Percentiles rank a stretch among this genome's conserved stretches.
These are phyloP conservation scores for Tragopan temminckii DNA, from an alignment of 2,797 vertebrate species.

Conservation along the genomic window DNA sequence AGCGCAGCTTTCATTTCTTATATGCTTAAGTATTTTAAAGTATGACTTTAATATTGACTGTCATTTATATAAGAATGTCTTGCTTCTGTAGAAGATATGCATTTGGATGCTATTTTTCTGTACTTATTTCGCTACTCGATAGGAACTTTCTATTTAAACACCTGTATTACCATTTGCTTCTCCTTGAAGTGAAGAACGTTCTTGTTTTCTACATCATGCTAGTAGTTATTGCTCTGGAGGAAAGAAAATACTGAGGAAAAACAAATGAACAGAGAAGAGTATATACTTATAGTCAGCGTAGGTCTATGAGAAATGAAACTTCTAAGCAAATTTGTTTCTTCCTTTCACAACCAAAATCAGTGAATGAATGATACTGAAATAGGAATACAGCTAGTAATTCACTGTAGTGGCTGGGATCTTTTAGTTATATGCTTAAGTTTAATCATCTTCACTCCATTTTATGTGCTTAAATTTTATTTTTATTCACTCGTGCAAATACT, in stretches of 20 bases:
- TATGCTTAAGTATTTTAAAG: background rate
- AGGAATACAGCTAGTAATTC: background rate
- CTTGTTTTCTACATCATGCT: background rate
- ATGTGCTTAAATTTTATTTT: background rate
- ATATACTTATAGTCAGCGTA: background rate
- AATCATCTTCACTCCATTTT: background rate
- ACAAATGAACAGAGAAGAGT: background rate
- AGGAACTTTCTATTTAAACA: background rate
- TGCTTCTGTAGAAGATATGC: background rate
- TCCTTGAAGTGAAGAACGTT: background rate
- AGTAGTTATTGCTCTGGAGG: background rate
- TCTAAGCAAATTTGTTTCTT: background rate
- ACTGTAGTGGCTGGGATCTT: background rate
- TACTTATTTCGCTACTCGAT: background rate
- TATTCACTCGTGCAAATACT: background rate
- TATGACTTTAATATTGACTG: accelerated
- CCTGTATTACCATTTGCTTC: background rate
- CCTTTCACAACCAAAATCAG: background rate
- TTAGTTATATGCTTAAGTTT: background rate
- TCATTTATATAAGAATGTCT: background rate
- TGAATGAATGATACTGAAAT: background rate
- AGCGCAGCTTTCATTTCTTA: background rate
- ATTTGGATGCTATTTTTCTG: background rate
- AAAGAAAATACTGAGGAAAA: background rate
- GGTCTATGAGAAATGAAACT: background rate